These are phyloP conservation scores for Oreocharis arfaki DNA, from an alignment of 2,113 vertebrate genomes.

Conservation along the genomic window DNA sequence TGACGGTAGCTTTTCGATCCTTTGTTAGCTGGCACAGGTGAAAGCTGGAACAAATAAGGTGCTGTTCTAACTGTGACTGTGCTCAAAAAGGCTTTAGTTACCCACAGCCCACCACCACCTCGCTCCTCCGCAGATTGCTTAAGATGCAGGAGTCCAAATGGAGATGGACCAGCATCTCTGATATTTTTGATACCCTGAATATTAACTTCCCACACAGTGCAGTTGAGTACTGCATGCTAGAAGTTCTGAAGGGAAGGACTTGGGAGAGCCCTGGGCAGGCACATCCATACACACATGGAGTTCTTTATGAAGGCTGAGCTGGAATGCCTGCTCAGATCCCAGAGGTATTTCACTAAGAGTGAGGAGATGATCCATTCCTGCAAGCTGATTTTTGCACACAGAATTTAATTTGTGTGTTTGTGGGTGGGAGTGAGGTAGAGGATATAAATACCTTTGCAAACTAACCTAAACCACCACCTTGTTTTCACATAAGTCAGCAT, in stretches of 20 bases:
- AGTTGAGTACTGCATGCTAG: neutral
- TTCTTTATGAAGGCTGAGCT: neutral
- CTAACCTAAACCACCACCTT: neutral
- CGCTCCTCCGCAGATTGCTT: neutral
- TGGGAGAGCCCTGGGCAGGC: neutral
- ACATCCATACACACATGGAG: accelerated
- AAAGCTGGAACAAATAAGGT: neutral
- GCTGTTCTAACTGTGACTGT: neutral
- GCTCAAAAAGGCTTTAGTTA: neutral
- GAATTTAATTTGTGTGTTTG: neutral
- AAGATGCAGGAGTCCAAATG: neutral
- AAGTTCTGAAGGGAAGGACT: neutral
- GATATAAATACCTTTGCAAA: neutral
- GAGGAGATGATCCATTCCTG: neutral
- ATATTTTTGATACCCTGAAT: neutral
- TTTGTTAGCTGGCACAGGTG: neutral
- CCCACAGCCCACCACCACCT: accelerated
- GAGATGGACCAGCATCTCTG: neutral
- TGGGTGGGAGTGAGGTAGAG: neutral
- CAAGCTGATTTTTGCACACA: neutral
- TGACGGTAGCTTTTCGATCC: neutral
- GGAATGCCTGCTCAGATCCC: neutral
- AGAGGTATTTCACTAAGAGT: neutral
- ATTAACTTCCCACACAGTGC: neutral
- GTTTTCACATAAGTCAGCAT: neutral